Base-by-base conservation (phyloP, 1,140 invertebrate species). In the Meloidogyne exigua region DNA sequence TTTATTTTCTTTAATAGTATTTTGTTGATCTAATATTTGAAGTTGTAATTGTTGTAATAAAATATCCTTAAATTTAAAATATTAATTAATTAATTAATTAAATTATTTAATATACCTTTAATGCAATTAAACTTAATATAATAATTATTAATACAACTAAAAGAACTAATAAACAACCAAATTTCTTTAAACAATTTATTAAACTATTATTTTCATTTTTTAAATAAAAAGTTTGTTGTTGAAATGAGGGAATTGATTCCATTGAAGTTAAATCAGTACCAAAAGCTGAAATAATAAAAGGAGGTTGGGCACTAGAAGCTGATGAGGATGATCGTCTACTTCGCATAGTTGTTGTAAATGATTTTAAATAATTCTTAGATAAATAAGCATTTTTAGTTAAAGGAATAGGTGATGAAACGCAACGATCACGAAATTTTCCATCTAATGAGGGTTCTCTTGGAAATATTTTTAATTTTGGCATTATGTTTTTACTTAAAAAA, bases 381-480 rank as follows among this genome's bases (percentile, higher is more conserved):
- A 57, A n/a, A n/a, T 18, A 57, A 57, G 49, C 5, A 57, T 57
- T 57, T 57, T 57, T 57, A n/a, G 4, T 18, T 57, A 57, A 57
- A n/a, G 49, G 49, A n/a, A 57, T 57, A 9, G 49, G 49, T n/a
- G 49, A n/a, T n/a, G 49, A 57, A 57, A 57, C 49, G 21, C 49
- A 57, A n/a, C 49, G 18, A n/a, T 9, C 7, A 3, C 49, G 49
- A n/a, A 57, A 57, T n/a, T 57, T 57, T 57, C 49, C 49, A 57
- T 57, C 49, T n/a, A 57, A 57, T 57, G 49, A 57, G n/a, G 49
- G 49, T 57, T 57, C 49, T 57, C 49, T 57, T 9, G 49, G 49
- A 57, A 57, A 57, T 57, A 57, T 57, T 57, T 57, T 57, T 57
- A 57, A 57, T 57, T 57, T 57, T 57, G 49, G 49, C 49, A 57